Percentiles rank a stretch among this genome's conserved stretches.
Conservation (phyloP, 2,797 vertebrate genomes). For the Sebastes flavidus region DNA sequence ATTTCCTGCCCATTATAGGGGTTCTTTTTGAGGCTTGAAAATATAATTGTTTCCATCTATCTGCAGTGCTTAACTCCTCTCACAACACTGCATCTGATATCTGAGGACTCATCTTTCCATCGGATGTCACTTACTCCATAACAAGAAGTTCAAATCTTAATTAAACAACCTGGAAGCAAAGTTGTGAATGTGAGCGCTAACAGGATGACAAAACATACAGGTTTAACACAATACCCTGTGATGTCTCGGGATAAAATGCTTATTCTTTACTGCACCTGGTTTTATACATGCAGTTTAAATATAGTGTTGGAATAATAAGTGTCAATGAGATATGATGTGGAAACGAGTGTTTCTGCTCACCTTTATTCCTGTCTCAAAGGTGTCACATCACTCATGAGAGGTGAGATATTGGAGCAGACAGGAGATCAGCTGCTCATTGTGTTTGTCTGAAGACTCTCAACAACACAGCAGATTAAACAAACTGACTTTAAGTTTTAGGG, state of each 20-base stretch:
- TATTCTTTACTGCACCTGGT: background rate
- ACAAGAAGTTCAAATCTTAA: background rate
- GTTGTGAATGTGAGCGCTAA: background rate
- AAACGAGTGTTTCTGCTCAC: conserved; percentile 28
- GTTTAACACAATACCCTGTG: background rate
- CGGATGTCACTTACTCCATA: background rate
- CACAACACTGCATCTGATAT: background rate
- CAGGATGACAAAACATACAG: background rate
- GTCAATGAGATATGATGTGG: background rate
- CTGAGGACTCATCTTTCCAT: background rate
- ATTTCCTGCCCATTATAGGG: background rate
- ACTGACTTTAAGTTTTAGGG: background rate
- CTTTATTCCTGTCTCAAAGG: conserved; percentile 35
- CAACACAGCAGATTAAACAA: background rate
- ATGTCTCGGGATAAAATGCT: background rate
- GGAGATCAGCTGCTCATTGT: conserved; percentile 6
- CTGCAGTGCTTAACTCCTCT: background rate
- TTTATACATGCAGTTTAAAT: background rate
- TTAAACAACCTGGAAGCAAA: background rate
- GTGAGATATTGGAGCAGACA: conserved; percentile 18
- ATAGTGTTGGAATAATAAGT: background rate
- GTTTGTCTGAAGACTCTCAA: background rate
- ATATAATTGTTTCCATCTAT: background rate
- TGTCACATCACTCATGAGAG: conserved; percentile 8
- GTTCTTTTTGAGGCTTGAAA: background rate